Evolutionary conservation across 2,888 invertebrate species (phyloP), one percentile per base, ranked within the genome.

Genomic region (Chironomus riparius): DNA sequence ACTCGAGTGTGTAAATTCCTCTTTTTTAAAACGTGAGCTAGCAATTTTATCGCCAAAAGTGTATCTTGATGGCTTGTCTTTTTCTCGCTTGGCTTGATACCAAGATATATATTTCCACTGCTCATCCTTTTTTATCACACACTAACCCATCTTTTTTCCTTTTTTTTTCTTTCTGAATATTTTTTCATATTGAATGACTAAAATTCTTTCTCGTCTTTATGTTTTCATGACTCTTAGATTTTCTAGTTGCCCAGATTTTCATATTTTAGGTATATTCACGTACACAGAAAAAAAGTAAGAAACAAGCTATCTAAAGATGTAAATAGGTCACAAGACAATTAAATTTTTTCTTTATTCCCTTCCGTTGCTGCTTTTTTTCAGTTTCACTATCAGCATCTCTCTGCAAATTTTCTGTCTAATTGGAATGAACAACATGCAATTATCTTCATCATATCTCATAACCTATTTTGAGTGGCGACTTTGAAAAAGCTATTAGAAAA

Each of bases 291-390:
- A 38, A 38, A 10, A 38, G 38, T 38, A 38, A 38, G 38, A 38
- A 38, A 38, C 38, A 18, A 50, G 13, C n/a, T 18, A 56, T 2
- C 50, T 6, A 56, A 47, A 15, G 22, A 18, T 15, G 18, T 15
- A 70, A 70, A 22, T 71, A 24, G 71, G 71, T 71, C 71, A 71
- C 71, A 71, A 71, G 50, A 50, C 71, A 71, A 71, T 71, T 71
- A 56, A 56, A 47, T 71, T 56, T 56, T 22, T 38, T 28, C n/a
- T n/a, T 4, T 38, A 38, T 38, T 38, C 38, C 38, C 10, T 38
- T 38, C 38, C 38, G 10, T 38, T 38, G 38, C 38, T 38, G 10
- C 2, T 38, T 28, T 28, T 28, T 28, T 28, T 28, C 5, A n/a
- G 13, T 22, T 50, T 50, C 18, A 13, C 50, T 71, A 50, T 56